Evolutionary conservation across 2,888 invertebrate genomes (phyloP), one percentile per base, ranked within the genome.

Genomic region (Leucophora obtusa): DNA sequence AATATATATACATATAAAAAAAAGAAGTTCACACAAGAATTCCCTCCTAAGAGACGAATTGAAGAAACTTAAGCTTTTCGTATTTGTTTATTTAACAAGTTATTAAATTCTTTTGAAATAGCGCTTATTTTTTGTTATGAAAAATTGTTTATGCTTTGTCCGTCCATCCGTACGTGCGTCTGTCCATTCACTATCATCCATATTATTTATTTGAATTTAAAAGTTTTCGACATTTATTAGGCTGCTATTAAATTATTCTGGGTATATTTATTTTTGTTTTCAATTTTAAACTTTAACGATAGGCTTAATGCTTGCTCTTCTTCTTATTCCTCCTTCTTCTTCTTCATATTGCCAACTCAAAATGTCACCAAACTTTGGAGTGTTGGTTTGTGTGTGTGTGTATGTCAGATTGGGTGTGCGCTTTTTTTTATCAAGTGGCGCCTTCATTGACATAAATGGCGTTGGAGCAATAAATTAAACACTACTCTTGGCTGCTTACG

Each of bases 381-480:
- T 66, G 15, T 50, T 18, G 50, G 35, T 43, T 33, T 71, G 50
- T 43, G 75, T 17, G 2, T 59, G 68, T 33, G 33, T 21, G 43
- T 47, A 50, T 43, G 24, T 66, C 1, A 2, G 5, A 3, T 24
- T 28, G 18, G 60, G 68, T 28, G 17, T 33, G 59, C 53, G 38
- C 43, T 62, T 38, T 15, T n/a, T 54, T 56, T 66, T 72, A 60
- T 66, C 50, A 74, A 73, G 17, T 77, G 79, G 75, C 82, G 79
- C 71, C 72, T 76, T 28, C 63, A 72, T 60, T 82, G 75, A 70
- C 76, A 76, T 69, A 70, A 76, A 76, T 76, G 69, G 62, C 63
- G 58, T 70, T 75, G 59, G 56, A 69, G 63, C 63, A 70, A 76
- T 76, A 76, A 76, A 76, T 76, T 76, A 76, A 76, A 70, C 76